Evolutionary conservation across 2,797 vertebrate genomes (phyloP), one percentile per base, ranked within the genome.

Genomic region (Bucorvus abyssinicus): DNA sequence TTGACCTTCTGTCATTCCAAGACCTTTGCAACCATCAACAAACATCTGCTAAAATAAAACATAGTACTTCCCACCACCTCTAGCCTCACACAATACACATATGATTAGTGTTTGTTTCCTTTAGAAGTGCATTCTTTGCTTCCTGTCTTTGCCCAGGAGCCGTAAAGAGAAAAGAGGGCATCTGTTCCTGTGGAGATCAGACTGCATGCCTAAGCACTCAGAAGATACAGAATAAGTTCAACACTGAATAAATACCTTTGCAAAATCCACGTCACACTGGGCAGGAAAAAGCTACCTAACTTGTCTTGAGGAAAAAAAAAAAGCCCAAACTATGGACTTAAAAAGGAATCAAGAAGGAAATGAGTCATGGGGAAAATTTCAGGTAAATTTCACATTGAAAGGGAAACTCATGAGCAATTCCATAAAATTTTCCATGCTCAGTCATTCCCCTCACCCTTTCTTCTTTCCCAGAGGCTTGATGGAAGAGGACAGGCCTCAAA

Each of bases 311-410:
- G 20, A 55, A 53, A 49, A 38, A 63, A 55, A 5, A 42, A 69
- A 38, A 45, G 19, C 14, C 26, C 23, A 63, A 92, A 82, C 27
- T 32, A 77, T 1, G 0, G 47, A 83, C 70, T 89, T 70, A 29
- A 74, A 93, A 95, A 89, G 81, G 56, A 93, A 74, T 80, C 34
- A 87, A 74, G 67, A 53, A 89, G 89, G 93, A 94, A 94, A 77
- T 96, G 82, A 96, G 84, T 95, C 87, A 94, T 32, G 49, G 89
- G 82, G 82, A 96, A 93, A 95, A 74, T 84, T 89, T 94, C 67
- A 92, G 81, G 87, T 84, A 96, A 94, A 89, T 94, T 93, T 94
- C 91, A 91, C 61, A 94, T 77, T 77, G 79, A 92, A 93, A 94
- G 92, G 93, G 82, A 96, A 96, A 92, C 82, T 36, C 87, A 95